Percentiles rank a stretch among this genome's conserved stretches.
These are phyloP conservation scores for Zoanthus gigantus DNA, from an alignment of 92 coral and sea anemone species.

Conservation along the genomic window DNA sequence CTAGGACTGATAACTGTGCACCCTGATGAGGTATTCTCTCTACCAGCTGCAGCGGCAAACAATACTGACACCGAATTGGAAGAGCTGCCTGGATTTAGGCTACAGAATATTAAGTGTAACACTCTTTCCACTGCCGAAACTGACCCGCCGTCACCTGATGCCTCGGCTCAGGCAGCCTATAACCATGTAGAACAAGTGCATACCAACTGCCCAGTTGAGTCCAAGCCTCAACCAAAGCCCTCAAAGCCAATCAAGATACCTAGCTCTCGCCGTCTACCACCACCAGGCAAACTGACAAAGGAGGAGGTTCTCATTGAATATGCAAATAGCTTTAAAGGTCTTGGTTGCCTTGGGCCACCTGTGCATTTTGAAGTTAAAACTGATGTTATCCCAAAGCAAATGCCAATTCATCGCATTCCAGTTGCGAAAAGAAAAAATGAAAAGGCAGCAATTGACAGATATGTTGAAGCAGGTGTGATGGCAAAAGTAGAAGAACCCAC, in stretches of 20 bases:
- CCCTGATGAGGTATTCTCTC: not conserved
- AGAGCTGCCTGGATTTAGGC: not conserved
- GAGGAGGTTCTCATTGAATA: not conserved
- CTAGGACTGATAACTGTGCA: conserved; percentile 6
- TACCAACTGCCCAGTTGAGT: not conserved
- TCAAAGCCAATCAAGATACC: not conserved
- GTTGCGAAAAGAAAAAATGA: conserved; percentile 57
- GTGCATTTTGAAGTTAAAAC: no score
- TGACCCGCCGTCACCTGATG: not conserved
- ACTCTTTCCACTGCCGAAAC: not conserved
- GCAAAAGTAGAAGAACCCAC: conserved; percentile 23
- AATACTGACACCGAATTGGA: not conserved
- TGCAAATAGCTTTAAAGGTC: not conserved
- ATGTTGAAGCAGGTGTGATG: not conserved
- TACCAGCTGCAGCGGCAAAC: not conserved
- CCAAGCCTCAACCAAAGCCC: not conserved
- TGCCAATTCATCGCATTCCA: conserved; percentile 23
- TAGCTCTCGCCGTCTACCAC: not conserved
- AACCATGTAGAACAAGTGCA: not conserved
- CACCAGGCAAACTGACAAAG: not conserved
- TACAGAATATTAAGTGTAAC: not conserved
- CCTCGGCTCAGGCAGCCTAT: not conserved
- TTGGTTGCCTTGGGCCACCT: not conserved
- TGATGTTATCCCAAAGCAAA: conserved; percentile 45
- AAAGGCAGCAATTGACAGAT: conserved; percentile 66